These are phyloP conservation scores for Prionace glauca DNA, from an alignment of 2,797 vertebrate genomes.

Conservation along the genomic window DNA sequence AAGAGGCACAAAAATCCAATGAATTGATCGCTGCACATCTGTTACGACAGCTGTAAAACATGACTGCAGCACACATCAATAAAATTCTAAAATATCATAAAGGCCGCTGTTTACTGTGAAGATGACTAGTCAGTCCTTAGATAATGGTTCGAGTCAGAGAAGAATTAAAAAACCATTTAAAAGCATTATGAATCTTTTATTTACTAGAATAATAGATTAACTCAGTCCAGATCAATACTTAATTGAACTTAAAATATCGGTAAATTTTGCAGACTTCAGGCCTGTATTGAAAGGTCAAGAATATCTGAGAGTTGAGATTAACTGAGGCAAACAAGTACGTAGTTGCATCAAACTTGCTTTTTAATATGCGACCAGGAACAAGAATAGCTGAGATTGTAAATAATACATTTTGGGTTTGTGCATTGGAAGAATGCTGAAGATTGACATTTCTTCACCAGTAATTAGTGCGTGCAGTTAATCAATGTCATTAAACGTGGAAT, in stretches of 20 bases:
- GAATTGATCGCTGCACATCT: background rate
- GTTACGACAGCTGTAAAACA: background rate
- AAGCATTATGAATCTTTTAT: slow-evolving; percentile 25
- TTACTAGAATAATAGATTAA: slow-evolving; percentile 53
- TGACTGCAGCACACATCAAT: background rate
- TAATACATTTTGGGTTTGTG: background rate
- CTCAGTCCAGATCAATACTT: slow-evolving; percentile 51
- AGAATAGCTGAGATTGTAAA: background rate
- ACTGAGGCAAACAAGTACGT: background rate
- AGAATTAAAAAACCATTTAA: background rate
- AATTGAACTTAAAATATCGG: slow-evolving; percentile 44
- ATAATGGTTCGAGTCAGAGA: slow-evolving; percentile 1
- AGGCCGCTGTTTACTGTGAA: background rate
- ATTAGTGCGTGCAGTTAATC: background rate
- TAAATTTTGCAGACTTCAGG: slow-evolving; percentile 5
- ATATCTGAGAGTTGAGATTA: background rate
- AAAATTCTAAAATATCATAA: background rate
- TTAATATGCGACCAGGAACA: background rate
- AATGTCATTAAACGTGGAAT: background rate
- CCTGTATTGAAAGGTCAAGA: slow-evolving; percentile 17
- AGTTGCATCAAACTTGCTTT: background rate
- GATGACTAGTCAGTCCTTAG: background rate
- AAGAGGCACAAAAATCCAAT: background rate
- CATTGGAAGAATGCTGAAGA: background rate
- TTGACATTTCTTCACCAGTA: slow-evolving; percentile 14